Percentiles rank a stretch among this genome's conserved stretches.
Evolutionary conservation across 2,113 vertebrate genomes (phyloP).

Genomic region (Xenus cinereus): DNA sequence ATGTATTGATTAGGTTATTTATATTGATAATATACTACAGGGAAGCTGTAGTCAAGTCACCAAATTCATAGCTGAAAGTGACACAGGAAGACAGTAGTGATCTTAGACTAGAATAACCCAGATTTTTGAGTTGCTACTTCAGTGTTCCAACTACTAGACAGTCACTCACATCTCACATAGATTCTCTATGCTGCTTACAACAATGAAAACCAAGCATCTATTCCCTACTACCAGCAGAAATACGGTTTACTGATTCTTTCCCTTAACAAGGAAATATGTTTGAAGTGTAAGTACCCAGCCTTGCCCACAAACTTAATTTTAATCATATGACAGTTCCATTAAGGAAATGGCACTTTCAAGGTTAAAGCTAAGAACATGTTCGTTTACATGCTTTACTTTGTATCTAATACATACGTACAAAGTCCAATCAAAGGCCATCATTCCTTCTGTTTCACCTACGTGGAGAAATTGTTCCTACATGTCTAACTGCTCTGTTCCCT

Average conservation of each 20-base stretch:
- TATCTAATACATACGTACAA: background rate
- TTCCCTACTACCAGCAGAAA: background rate
- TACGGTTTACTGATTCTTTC: background rate
- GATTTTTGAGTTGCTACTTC: background rate
- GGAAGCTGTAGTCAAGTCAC: background rate
- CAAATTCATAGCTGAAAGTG: background rate
- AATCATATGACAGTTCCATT: background rate
- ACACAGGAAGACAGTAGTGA: background rate
- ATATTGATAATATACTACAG: background rate
- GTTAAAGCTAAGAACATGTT: background rate
- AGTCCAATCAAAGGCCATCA: background rate
- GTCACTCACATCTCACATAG: background rate
- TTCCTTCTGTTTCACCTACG: background rate
- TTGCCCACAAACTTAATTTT: background rate
- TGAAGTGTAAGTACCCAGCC: background rate
- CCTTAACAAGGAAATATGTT: background rate
- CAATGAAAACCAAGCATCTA: background rate
- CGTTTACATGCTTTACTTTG: background rate
- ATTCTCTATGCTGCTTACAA: background rate
- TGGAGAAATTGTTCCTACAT: background rate
- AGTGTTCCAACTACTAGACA: background rate
- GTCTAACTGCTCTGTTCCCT: background rate
- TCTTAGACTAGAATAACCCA: background rate
- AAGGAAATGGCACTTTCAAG: background rate
- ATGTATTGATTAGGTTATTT: background rate